Base-by-base conservation (phyloP, 2,888 invertebrate species). In the Drosophila macrothrix region DNA sequence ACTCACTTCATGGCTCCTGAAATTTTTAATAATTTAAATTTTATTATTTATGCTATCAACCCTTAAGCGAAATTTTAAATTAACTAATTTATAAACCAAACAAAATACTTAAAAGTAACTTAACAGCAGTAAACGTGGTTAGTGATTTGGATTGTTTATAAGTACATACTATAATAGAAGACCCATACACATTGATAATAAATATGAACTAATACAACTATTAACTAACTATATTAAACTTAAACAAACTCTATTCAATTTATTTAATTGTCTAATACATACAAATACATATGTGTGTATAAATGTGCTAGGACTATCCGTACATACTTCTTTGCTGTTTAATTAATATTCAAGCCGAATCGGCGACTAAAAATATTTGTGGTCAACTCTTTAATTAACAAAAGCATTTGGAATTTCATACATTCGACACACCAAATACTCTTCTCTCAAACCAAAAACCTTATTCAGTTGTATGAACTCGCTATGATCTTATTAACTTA, bases 101-200 rank as follows among this genome's bases (percentile, higher is more conserved):
- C 39, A 50, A 68, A 75, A 67, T 50, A 69, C 41, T 39, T 63
- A 60, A 56, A 54, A 63, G 52, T 59, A 80, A 84, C 64, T 76
- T 84, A 88, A 80, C 82, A 85, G 76, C 80, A 88, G 81, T 79
- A 90, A 89, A 90, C 81, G 89, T 92, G 92, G 91, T 92, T 92
- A 92, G 92, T 91, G 91, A 91, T 90, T 90, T 89, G 86, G 83
- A 88, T 90, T 83, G 91, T 84, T 90, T 82, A 79, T 80, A 81
- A 83, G 67, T 83, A 88, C 77, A 68, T 72, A 78, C 50, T 62
- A 55, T 22, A 66, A 80, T 69, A 64, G 49, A 35, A 71, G 56
- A 65, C 58, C 56, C 79, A 77, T 63, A 59, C 60, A 73, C 78
- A 67, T 67, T 52, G 29, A 67, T 64, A 65, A 73, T 53, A 73